Conservation (phyloP, 2,113 vertebrate species). For the Dasyurus viverrinus region DNA sequence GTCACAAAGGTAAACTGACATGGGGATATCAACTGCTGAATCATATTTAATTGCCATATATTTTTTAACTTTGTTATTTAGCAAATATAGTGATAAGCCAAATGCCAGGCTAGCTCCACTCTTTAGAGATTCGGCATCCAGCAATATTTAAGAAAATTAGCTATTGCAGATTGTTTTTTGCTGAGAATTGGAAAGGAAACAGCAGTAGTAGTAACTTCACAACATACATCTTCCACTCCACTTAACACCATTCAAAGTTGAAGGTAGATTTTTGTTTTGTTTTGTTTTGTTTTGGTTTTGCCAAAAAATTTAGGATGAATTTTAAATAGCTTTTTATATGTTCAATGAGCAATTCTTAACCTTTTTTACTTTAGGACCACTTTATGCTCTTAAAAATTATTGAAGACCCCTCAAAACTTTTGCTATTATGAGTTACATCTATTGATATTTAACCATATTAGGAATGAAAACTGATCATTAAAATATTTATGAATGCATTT, state of each 20-base stretch:
- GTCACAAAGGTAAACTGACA: background rate
- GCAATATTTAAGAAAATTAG: constrained; percentile 44
- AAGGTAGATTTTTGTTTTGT: background rate
- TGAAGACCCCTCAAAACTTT: background rate
- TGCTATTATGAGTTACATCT: background rate
- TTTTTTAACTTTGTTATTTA: constrained; percentile 30
- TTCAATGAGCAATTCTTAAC: background rate
- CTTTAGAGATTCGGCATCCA: constrained; percentile 20
- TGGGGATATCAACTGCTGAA: background rate
- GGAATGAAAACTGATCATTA: background rate
- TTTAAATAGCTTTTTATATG: background rate
- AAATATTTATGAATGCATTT: background rate
- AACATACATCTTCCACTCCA: background rate
- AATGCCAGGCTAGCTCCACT: constrained; percentile 31
- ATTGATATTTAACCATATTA: background rate
- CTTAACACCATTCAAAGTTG: background rate
- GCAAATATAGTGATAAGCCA: background rate
- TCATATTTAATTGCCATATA: constrained; percentile 26
- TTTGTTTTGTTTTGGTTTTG: background rate
- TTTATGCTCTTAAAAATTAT: background rate
- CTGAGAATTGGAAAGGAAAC: constrained; percentile 23
- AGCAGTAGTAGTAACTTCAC: constrained; percentile 15
- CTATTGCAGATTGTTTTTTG: constrained; percentile 38
- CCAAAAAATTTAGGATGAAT: background rate
- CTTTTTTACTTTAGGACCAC: background rate